Base-by-base conservation (phyloP, 2,797 vertebrate species). In the Malurus splendens region DNA sequence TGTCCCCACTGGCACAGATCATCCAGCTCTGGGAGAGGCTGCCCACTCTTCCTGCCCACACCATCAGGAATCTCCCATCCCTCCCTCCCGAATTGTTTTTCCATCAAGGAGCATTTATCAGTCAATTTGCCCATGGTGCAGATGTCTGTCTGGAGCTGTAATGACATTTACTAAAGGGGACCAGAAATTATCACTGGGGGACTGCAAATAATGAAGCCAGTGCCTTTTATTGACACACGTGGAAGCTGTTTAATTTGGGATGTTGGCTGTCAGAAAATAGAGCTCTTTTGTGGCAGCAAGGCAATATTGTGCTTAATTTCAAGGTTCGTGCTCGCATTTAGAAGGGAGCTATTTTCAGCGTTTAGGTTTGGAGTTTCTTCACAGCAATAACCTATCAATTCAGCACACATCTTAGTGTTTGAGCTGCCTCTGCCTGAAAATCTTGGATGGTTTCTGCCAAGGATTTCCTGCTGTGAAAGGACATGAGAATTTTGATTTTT, bases 141-240 rank as follows among this genome's bases (percentile, higher is more conserved):
- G 92, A 56, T 93, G 90, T 85, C 82, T 93, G 93, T 89, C 48
- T 81, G 90, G 79, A 96, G 71, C 80, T 3, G 24, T 89, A 95
- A 96, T 92, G 87, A 91, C 87, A 93, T 92, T 96, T 96, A 91
- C 84, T 86, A 74, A 95, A 84, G 62, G 79, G 66, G 86, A 51
- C 82, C 82, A 88, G 86, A 94, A 96, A 93, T 94, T 94, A 93
- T 84, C 90, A 68, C 80, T 77, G 82, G 60, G 92, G 94, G 87
- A 92, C 80, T 92, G 91, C 84, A 96, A 90, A 87, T 92, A 94
- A 89, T 92, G 92, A 95, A 94, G 74, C 48, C 50, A 76, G 44
- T 86, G 82, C 67, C 68, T 92, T 92, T 93, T 93, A 93, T 86
- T 94, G 89, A 94, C 92, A 94, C 88, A 88, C 1, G 1, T 93